These are phyloP conservation scores for Hemicentrotus pulcherrimus DNA, from an alignment of 35 echinoderm and acorn worm species.

Conservation along the genomic window DNA sequence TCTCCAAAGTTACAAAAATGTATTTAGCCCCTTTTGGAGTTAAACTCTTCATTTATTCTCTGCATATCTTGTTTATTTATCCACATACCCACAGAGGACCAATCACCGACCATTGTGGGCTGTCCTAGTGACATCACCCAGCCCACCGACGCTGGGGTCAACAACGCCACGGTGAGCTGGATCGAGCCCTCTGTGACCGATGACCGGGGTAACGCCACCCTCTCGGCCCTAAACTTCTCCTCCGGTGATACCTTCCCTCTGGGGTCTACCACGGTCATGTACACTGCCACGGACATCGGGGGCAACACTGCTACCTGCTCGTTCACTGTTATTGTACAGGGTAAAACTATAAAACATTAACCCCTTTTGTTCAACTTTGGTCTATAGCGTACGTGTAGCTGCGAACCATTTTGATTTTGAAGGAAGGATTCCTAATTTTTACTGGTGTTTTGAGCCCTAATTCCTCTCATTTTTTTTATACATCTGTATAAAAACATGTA, in stretches of 20 bases:
- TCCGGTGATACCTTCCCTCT: constrained; percentile 57
- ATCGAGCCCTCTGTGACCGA: constrained; percentile 55
- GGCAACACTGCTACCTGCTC: constrained; percentile 53
- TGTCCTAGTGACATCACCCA: constrained; percentile 55
- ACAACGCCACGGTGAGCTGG: constrained; percentile 47
- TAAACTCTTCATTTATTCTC: too few species aligned
- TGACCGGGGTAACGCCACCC: constrained; percentile 38
- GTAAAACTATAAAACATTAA: background rate
- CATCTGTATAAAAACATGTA: too few species aligned
- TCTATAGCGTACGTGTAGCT: too few species aligned
- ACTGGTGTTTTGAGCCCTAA: too few species aligned
- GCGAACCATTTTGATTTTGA: too few species aligned
- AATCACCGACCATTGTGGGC: constrained; percentile 36
- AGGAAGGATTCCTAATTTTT: too few species aligned
- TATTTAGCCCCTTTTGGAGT: too few species aligned
- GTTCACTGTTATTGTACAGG: constrained; percentile 48
- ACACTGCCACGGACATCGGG: constrained; percentile 50
- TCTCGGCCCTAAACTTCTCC: constrained; percentile 29
- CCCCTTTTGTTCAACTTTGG: too few species aligned
- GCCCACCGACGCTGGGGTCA: constrained; percentile 46
- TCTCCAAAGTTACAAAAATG: too few species aligned
- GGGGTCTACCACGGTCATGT: constrained; percentile 60
- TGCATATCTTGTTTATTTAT: background rate
- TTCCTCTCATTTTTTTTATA: too few species aligned
- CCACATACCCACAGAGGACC: constrained; percentile 5